Percentiles rank a stretch among this genome's conserved stretches.
Conservation (phyloP, 2,797 vertebrate genomes). For the Alfaro cultratus region DNA sequence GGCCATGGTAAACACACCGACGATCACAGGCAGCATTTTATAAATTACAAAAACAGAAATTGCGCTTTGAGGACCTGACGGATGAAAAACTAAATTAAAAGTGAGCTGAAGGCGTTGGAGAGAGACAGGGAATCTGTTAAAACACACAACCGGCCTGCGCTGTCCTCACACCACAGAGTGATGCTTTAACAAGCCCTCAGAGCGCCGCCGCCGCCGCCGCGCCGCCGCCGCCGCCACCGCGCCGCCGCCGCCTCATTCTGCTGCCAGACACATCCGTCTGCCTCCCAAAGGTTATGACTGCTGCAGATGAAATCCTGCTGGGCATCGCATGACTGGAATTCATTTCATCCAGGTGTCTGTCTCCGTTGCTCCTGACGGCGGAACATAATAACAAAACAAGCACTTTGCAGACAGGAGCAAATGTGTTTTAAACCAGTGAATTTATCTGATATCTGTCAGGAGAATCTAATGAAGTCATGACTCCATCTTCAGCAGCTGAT, state of each 20-base stretch:
- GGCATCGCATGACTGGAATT: constrained; percentile 51
- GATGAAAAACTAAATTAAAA: constrained; percentile 58
- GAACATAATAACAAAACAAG: constrained; percentile 30
- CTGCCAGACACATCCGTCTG: constrained; percentile 59
- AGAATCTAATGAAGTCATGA: constrained; percentile 11
- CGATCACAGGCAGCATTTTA: constrained; percentile 39
- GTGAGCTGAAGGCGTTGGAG: constrained; percentile 28
- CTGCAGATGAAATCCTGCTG: constrained; percentile 49
- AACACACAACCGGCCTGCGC: constrained; percentile 5
- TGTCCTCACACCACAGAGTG: constrained; percentile 40
- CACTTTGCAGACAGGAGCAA: neutral
- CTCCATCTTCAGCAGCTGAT: constrained; percentile 4
- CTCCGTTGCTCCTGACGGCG: constrained; percentile 29
- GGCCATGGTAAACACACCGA: constrained; percentile 34
- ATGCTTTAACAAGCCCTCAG: constrained; percentile 62
- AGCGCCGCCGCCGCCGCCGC: constrained; percentile 25
- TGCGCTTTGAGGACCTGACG: constrained; percentile 42
- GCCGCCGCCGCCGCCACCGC: constrained; percentile 16
- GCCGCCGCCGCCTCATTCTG: constrained; percentile 29
- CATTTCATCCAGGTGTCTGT: constrained; percentile 29
- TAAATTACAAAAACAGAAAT: constrained; percentile 31
- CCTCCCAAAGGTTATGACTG: constrained; percentile 35
- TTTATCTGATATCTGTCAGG: constrained; percentile 3
- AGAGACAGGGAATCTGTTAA: constrained; percentile 26
- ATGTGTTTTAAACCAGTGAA: constrained; percentile 5